These are phyloP conservation scores for Zaprionus bogoriensis DNA, from an alignment of 2,888 invertebrate genomes.

Conservation along the genomic window DNA sequence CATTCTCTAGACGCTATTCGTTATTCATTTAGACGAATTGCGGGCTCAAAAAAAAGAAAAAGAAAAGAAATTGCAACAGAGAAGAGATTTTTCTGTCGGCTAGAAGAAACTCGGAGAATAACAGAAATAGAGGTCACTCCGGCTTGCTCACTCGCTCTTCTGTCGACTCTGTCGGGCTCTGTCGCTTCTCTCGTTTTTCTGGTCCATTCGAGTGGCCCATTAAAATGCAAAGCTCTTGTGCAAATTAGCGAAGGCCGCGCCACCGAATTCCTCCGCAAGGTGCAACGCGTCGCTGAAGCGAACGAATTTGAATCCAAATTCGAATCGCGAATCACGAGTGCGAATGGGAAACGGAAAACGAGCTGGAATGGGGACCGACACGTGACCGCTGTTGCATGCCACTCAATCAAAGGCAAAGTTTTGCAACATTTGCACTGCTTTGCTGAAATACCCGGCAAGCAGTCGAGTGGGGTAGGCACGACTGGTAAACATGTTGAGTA, in stretches of 20 bases:
- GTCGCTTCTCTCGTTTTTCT: not conserved
- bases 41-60: not conserved
- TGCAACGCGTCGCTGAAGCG: conserved; percentile 1
- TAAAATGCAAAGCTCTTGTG: conserved; percentile 34
- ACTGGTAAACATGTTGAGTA: too few species aligned
- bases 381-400: conserved; percentile 35
- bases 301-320: not conserved
- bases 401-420: conserved; percentile 33
- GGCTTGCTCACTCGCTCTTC: not conserved
- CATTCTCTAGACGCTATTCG: conserved; percentile 2
- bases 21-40: conserved; percentile 9
- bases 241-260: conserved; percentile 35
- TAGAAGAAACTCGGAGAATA: conserved; percentile 2
- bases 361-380: too few species aligned
- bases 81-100: conserved; percentile 6
- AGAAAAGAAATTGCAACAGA: not conserved
- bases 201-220: conserved; percentile 13
- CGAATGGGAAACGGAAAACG: not conserved
- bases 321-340: not conserved
- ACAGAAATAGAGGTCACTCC: conserved; percentile 6
- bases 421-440: conserved; percentile 24
- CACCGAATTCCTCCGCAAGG: conserved; percentile 3
- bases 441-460: conserved; percentile 1
- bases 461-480: not conserved
- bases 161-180: not conserved